Base-by-base conservation (phyloP, 2,888 invertebrate genomes). In the Oxycera nigricornis region DNA sequence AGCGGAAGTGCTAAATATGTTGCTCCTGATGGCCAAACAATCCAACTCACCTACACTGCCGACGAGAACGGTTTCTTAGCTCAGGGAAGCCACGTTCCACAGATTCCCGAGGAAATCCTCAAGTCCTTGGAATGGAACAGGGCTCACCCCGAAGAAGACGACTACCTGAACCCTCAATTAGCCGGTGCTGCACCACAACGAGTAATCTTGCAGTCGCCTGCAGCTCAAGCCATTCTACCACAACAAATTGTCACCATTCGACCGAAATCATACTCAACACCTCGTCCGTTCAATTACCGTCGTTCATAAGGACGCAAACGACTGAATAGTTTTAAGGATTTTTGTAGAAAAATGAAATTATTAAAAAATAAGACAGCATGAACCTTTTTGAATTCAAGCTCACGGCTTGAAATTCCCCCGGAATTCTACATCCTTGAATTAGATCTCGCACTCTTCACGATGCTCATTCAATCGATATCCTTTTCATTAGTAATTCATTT, bases 1-100 rank as follows among this genome's bases (percentile, higher is more conserved):
- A 85, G 87, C 73, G 91, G 91, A 26, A 82, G 84, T 2, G 87
- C 84, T 80, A 80, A 84, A 22, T 72, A 59, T 59, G 57, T 72
- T 72, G 57, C 61, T 59, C 61, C 72, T 59, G 72, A 72, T 72
- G 57, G 57, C 28, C 52, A 41, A 41, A 31, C 46, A 3, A 80
- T 87, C 11, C 57, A 72, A 46, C 59, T 72, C 9, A 35, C 35
- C 57, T 70, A 70, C 70, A 70, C 70, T 70, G 70, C 70, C 20
- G 70, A 70, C 35, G 70, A 26, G 11, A 70, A 70, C 4, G 70
- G 70, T 1, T 70, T 70, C 22, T 52, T 70, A 4, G 70, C 70
- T 6, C 70, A 70, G 31, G 70, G 70, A 22, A 70, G 52, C 35
- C 70, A 70, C 22, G 55, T 70, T 14, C 70, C 52, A 35, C 31